phyloP scores from a whole-genome alignment of 2,888 invertebrate genomes.

The Temnothorax rugatulus region DNA sequence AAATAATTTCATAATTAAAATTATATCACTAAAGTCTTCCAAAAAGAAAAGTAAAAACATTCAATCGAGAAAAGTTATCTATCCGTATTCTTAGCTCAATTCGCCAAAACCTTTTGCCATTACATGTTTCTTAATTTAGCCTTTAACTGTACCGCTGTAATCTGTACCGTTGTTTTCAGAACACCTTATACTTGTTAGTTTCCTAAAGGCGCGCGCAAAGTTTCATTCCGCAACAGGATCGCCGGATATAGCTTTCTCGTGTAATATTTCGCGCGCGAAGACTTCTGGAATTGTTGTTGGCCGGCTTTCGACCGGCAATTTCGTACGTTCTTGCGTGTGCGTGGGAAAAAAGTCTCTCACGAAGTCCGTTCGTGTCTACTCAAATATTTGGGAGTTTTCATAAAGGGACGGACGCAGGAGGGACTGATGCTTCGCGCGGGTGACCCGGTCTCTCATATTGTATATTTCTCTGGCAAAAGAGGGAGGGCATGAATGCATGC shows the following conservation, averaged over 20 bases:
- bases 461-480: conserved; percentile 59
- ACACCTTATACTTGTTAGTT: conserved; percentile 29
- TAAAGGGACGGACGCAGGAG: conserved; percentile 55
- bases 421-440: conserved; percentile 31
- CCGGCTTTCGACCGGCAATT: conserved; percentile 30
- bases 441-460: conserved; percentile 60
- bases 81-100: background rate
- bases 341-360: conserved; percentile 64
- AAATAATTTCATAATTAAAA: background rate
- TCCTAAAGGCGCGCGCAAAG: conserved; percentile 19
- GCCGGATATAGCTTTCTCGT: conserved; percentile 2
- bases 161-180: conserved; percentile 8
- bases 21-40: background rate
- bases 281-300: conserved; percentile 30
- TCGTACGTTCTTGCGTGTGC: conserved; percentile 33
- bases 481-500: conserved; percentile 60
- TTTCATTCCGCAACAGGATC: conserved; percentile 40
- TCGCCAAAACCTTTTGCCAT: background rate
- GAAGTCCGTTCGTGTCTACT: conserved; percentile 69
- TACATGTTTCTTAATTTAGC: background rate
- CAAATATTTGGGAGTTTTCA: conserved; percentile 76
- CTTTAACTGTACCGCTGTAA: background rate
- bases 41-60: background rate
- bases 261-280: conserved; percentile 44
- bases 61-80: background rate